Percentiles rank a stretch among this genome's conserved stretches.
Conservation (phyloP, 2,797 vertebrate genomes). For the Takifugu rubripes region DNA sequence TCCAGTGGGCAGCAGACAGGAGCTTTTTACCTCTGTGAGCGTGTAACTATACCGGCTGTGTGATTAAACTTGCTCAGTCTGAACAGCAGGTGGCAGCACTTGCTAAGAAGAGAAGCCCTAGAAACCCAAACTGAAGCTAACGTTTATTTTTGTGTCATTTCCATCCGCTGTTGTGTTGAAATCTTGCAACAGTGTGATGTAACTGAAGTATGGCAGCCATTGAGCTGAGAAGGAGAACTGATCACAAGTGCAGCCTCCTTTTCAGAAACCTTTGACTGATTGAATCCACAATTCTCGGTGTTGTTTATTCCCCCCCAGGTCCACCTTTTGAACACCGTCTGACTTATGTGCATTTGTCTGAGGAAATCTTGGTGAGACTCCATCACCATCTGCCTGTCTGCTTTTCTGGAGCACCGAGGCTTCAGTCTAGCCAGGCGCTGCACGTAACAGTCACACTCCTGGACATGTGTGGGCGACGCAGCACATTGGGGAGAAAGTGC, state of each 20-base stretch:
- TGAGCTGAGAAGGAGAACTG: constrained; percentile 36
- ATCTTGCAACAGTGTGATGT: background rate
- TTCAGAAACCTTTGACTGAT: background rate
- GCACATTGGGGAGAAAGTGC: constrained; percentile 40
- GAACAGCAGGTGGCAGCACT: constrained; percentile 62
- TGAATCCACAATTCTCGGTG: background rate
- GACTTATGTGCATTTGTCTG: constrained; percentile 30
- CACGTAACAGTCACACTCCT: constrained; percentile 41
- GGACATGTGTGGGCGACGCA: constrained; percentile 56
- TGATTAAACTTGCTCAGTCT: background rate
- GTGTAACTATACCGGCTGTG: background rate
- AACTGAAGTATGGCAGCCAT: constrained; percentile 33
- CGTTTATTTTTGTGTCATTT: background rate
- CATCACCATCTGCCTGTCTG: constrained; percentile 54
- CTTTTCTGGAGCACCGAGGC: constrained; percentile 41
- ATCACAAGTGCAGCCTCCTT: constrained; percentile 30
- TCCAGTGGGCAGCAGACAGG: constrained; percentile 11
- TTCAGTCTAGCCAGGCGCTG: constrained; percentile 14
- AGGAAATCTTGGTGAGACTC: constrained; percentile 19
- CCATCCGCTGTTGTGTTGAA: background rate
- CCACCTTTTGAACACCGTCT: constrained; percentile 25
- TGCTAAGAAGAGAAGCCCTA: constrained; percentile 18
- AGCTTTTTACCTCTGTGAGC: background rate
- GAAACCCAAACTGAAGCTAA: background rate
- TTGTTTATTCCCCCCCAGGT: background rate